Evolutionary conservation across 2,797 vertebrate genomes (phyloP), one percentile per base, ranked within the genome.

Genomic region (Odontamblyopus lacepedii): DNA sequence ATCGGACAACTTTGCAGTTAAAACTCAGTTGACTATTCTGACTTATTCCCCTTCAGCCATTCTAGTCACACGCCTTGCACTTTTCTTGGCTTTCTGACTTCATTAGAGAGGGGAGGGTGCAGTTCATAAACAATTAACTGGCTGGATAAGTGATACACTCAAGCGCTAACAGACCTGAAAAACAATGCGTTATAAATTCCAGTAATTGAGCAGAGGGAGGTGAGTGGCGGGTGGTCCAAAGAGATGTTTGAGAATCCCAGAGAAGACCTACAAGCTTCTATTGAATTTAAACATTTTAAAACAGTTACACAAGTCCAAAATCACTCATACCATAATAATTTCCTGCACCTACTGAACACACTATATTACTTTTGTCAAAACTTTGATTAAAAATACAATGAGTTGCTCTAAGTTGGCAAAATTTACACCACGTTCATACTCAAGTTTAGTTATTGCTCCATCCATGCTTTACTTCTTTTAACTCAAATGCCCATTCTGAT

Each of bases 81-180:
- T 74, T 84, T 83, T 80, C 83, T 82, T 61, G 63, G 66, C 83
- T 83, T 78, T 78, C 84, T 88, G 80, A 76, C 80, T 84, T 85
- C 82, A 74, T 88, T 77, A 63, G 82, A 78, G 76, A 85, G 77
- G 73, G 88, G 83, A 79, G 83, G 88, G 83, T 77, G 81, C 76
- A 85, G 89, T 90, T 91, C 88, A 92, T 91, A 92, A 93, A 91
- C 90, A 93, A 92, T 92, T 92, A 92, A 91, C 90, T 79, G 86
- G 73, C 85, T 90, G 85, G 85, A 88, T 92, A 92, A 92, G 89
- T 91, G 91, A 92, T 84, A 90, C 91, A 91, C 90, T 93, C 83
- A 77, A 89, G 85, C 76, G 83, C 87, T 88, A 91, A 92, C 88
- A 87, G 88, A 90, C 87, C 88, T 89, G 89, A 89, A 91, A 91